Conservation (phyloP, 2,113 vertebrate genomes). For the Esox niger region DNA sequence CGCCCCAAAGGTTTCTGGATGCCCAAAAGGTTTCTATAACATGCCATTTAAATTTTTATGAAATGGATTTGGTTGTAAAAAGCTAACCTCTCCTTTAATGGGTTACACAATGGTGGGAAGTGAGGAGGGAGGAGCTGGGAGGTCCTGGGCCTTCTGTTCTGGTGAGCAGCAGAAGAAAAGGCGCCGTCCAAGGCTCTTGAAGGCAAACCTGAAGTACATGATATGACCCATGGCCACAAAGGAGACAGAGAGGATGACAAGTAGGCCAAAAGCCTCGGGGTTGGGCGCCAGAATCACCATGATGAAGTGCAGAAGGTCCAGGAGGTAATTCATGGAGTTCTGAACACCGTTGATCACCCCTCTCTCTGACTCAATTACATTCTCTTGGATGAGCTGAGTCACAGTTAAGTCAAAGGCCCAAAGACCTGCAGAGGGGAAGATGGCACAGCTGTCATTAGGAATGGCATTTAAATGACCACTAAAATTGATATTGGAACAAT, state of each 20-base stretch:
- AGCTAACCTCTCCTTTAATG: conserved; percentile 49
- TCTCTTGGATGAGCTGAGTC: conserved; percentile 97
- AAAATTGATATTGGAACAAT: conserved; percentile 1
- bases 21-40: no score
- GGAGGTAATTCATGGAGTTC: conserved; percentile 99
- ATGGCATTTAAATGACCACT: conserved; percentile 34
- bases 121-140: conserved; percentile 47
- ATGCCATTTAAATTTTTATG: no score
- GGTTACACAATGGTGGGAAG: conserved; percentile 64
- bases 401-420: conserved; percentile 99
- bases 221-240: conserved; percentile 94
- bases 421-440: conserved; percentile 77
- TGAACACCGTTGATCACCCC: conserved; percentile 97
- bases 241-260: conserved; percentile 95
- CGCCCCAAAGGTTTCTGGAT: no score
- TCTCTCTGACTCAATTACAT: conserved; percentile 92
- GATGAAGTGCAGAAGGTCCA: conserved; percentile 98
- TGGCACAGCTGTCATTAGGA: conserved; percentile 5
- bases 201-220: conserved; percentile 96
- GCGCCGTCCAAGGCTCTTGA: conserved; percentile 81
- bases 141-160: conserved; percentile 66
- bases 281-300: conserved; percentile 98
- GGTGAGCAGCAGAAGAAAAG: conserved; percentile 83
- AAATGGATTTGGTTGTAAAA: no score
- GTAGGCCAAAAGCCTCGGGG: conserved; percentile 91